phyloP scores from a whole-genome alignment of 2,113 vertebrate species.

The Acanthochromis polyacanthus region DNA sequence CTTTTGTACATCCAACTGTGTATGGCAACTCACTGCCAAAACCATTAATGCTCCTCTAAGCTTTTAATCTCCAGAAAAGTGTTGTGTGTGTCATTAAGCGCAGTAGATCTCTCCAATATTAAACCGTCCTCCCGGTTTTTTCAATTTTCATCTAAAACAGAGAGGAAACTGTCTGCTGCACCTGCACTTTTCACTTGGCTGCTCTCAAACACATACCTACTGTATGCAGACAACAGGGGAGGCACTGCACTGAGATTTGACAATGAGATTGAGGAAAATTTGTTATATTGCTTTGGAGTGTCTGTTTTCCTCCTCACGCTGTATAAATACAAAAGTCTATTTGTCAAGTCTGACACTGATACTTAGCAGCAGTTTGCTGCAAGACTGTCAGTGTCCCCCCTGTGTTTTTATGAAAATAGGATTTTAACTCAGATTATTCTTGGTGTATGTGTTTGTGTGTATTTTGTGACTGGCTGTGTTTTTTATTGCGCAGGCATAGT shows the following conservation, averaged over 20 bases:
- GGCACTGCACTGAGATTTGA: constrained; percentile 38
- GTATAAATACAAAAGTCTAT: constrained; percentile 43
- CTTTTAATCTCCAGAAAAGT: no score
- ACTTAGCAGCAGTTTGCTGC: constrained; percentile 34
- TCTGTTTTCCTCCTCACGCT: neutral
- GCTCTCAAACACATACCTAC: neutral
- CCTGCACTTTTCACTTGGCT: neutral
- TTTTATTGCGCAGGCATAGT: neutral
- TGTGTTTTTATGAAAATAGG: constrained; percentile 32
- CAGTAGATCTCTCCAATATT: no score
- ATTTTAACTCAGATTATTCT: constrained; percentile 35
- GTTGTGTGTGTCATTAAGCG: no score
- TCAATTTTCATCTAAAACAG: neutral
- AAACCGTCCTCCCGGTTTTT: neutral
- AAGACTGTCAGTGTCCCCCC: constrained; percentile 12
- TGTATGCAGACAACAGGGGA: neutral
- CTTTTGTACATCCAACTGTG: constrained; percentile 1
- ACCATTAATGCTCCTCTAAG: no score
- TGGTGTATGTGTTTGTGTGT: neutral
- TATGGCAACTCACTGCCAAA: neutral
- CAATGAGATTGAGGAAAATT: constrained; percentile 44
- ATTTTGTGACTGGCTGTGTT: neutral
- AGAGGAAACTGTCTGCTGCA: neutral
- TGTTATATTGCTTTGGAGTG: constrained; percentile 16
- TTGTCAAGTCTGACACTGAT: constrained; percentile 53